Base-by-base conservation (phyloP, 2,888 invertebrate genomes). In the Eristalinus aeneus region DNA sequence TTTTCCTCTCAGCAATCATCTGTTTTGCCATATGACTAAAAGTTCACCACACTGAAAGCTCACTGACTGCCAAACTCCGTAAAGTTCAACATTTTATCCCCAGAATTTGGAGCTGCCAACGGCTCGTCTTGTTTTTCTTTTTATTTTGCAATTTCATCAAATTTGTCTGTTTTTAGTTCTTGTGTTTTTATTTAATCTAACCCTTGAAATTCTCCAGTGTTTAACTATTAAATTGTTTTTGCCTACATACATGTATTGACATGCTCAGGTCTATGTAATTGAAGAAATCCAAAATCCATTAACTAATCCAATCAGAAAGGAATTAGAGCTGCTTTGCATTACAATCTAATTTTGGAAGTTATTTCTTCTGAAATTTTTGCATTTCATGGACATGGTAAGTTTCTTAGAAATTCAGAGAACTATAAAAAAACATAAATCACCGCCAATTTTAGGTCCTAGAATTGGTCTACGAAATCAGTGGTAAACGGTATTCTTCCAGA, bases 11-110 rank as follows among this genome's bases (percentile, higher is more conserved):
- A 54, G 8, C 31, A 53, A 23, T 56, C 77, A 77, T 69, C 63
- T 77, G 77, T 71, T 71, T n/a, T n/a, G 8, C 6, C 77, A 77
- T 58, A 53, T 77, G 77, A 32, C 71, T 11, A 0, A 32, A 39
- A 54, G 20, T 64, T 71, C 77, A 77, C 77, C 77, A 71, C 64
- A 12, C 65, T 12, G 20, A 27, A 65, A 64, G 69, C 69, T 71
- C 10, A 32, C 10, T 31, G 27, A 61, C 69, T 63, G 20, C 32
- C 54, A 53, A 20, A 9, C 61, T 8, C 36, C 31, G 34, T 22
- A n/a, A n/a, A 27, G 20, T 20, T 22, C 31, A 23, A 16, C n/a
- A 27, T 12, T n/a, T 32, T 32, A 23, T 16, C 60, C 22, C n/a
- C 53, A 53, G 53, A 22, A 54, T 4, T 54, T 68, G 11, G 32